These are phyloP conservation scores for Procavia capensis DNA, from an alignment of 2,113 vertebrate genomes.

Conservation along the genomic window DNA sequence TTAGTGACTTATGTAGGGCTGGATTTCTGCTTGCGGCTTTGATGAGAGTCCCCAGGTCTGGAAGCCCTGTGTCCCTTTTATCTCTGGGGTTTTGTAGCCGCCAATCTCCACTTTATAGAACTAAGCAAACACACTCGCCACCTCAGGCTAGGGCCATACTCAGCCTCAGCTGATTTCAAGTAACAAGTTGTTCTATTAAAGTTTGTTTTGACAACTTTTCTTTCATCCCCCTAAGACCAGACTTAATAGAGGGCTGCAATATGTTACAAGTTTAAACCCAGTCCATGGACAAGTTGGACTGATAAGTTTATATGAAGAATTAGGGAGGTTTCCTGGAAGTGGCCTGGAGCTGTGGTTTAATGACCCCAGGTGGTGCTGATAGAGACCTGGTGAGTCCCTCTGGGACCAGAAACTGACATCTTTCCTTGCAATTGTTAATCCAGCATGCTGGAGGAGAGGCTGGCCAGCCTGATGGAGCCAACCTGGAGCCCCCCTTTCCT, in stretches of 20 bases:
- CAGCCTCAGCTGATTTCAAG: constrained; percentile 54
- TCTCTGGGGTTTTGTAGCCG: not conserved
- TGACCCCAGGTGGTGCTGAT: not conserved
- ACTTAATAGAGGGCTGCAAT: not conserved
- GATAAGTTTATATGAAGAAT: not conserved
- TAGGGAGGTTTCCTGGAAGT: not conserved
- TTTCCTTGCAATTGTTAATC: not conserved
- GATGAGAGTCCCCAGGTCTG: not conserved
- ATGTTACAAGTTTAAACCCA: not conserved
- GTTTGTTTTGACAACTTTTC: not conserved
- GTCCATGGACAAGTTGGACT: not conserved
- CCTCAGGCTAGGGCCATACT: not conserved
- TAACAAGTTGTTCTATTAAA: not conserved
- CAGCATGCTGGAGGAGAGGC: not conserved
- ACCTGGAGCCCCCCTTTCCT: not conserved
- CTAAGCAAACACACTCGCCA: not conserved
- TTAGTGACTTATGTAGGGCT: not conserved
- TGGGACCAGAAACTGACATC: not conserved
- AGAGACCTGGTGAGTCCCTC: not conserved
- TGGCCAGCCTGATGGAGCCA: not conserved
- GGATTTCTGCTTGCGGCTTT: not conserved
- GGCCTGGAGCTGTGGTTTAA: not conserved
- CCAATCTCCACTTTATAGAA: not conserved
- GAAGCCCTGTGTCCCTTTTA: not conserved
- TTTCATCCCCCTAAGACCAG: not conserved